Base-by-base conservation (phyloP, 2,888 invertebrate species). In the Isoperla grammatica region DNA sequence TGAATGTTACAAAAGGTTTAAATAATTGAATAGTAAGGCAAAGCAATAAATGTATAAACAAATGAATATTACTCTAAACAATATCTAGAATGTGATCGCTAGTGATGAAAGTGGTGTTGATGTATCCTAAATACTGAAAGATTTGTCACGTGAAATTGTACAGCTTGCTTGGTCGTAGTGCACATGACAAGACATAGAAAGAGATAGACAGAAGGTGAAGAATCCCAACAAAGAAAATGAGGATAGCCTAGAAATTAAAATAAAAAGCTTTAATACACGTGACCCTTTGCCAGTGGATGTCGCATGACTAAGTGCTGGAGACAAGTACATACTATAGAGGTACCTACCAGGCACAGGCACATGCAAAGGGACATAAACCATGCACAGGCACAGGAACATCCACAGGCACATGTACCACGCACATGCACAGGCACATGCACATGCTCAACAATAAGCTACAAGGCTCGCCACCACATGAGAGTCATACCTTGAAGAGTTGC, bases 401-500 rank as follows among this genome's bases (percentile, higher is more conserved):
- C 3, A 15, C 49, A 45, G 35, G 29, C 12, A 22, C 48, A 22
- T 48, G 8, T 6, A 12, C 20, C 6, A 23, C 42, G 23, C 5
- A 29, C 45, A 54, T 13, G 35, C 19, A 12, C 6, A 17, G 37
- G 42, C 20, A 55, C 17, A 55, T n/a, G 42, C 42, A 55, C 50
- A 22, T 50, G 15, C 11, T 11, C 4, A 48, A 48, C 49, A 50
- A 20, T 19, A 57, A 35, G 49, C 19, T 53, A 3, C n/a, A n/a
- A n/a, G n/a, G n/a, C n/a, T n/a, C n/a, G n/a, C n/a, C n/a, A n/a
- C n/a, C n/a, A n/a, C 48, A n/a, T n/a, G 59, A 56, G 61, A 61
- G 57, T 62, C 57, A 60, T 90, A 95, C 95, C 93, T 99, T 98
- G 86, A 98, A 99, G 78, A 99, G 90, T 82, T 99, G 98, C 73